phyloP scores from a whole-genome alignment of 2,113 vertebrate species.

The Ceratotherium simum region DNA sequence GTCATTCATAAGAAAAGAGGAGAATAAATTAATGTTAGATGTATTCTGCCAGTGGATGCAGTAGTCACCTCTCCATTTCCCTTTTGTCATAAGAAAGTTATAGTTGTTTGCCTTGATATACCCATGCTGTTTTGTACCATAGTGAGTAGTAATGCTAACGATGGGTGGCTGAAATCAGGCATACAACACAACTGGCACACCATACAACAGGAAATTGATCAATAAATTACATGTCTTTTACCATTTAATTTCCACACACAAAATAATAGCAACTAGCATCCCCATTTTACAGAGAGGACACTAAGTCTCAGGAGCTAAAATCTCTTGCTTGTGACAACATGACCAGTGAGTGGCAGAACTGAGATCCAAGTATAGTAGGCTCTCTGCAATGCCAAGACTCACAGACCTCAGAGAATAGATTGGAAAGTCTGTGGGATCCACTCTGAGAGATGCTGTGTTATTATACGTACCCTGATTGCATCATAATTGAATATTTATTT shows the following conservation, averaged over 20 bases:
- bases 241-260: background rate
- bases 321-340: background rate
- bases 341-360: background rate
- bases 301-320: background rate
- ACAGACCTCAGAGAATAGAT: background rate
- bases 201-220: background rate
- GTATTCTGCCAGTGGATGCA: background rate
- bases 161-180: background rate
- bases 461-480: background rate
- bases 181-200: background rate
- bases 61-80: background rate
- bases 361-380: background rate
- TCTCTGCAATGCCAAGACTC: background rate
- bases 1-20: slow-evolving; percentile 40
- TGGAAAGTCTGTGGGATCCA: background rate
- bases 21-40: slow-evolving; percentile 18
- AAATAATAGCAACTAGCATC: background rate
- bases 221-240: background rate
- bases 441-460: background rate
- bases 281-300: background rate
- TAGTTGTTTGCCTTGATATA: background rate
- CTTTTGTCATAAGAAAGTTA: background rate
- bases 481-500: background rate
- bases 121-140: background rate
- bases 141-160: background rate